Percentiles rank a stretch among this genome's conserved stretches.
Conservation (phyloP, 2,888 invertebrate genomes). For the Gasteruption jaculator region DNA sequence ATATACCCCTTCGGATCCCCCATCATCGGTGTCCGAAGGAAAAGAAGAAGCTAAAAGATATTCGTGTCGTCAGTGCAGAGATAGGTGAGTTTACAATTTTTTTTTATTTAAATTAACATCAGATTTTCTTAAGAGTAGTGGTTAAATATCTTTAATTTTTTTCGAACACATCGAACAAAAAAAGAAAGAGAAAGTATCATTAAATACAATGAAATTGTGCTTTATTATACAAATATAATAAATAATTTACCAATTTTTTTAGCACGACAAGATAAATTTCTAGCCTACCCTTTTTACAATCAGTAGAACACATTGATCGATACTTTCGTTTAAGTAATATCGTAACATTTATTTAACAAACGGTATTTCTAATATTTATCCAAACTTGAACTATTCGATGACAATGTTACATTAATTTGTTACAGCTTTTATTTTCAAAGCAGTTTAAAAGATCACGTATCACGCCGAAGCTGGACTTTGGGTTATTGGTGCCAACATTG, state of each 20-base stretch:
- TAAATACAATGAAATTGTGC: no score
- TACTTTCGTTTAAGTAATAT: no score
- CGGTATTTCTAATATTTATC: no score
- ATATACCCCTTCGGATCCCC: slow-evolving; percentile 34
- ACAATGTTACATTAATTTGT: slow-evolving; percentile 15
- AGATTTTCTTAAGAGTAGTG: slow-evolving; percentile 5
- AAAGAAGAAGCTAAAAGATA: slow-evolving; percentile 24
- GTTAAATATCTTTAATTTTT: no score
- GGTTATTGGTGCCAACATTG: slow-evolving; percentile 45
- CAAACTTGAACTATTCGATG: no score
- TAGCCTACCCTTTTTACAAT: no score
- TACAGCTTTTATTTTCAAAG: slow-evolving; percentile 39
- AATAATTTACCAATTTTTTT: no score
- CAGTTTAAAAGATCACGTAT: slow-evolving; percentile 39
- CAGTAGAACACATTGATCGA: no score
- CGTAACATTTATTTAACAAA: slow-evolving; percentile 1
- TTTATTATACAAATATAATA: no score
- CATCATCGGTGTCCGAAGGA: slow-evolving; percentile 26
- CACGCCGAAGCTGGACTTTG: slow-evolving; percentile 43
- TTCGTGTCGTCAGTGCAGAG: slow-evolving; percentile 39
- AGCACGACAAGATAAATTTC: no score
- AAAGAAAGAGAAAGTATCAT: no score
- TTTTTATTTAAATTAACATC: background rate
- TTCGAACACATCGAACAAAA: no score
- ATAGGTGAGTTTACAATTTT: slow-evolving; percentile 33